A percentile compares a stretch with the other conserved stretches of the same genome.
phyloP scores from a whole-genome alignment of 2,113 vertebrate species.

The Echinops telfairi region DNA sequence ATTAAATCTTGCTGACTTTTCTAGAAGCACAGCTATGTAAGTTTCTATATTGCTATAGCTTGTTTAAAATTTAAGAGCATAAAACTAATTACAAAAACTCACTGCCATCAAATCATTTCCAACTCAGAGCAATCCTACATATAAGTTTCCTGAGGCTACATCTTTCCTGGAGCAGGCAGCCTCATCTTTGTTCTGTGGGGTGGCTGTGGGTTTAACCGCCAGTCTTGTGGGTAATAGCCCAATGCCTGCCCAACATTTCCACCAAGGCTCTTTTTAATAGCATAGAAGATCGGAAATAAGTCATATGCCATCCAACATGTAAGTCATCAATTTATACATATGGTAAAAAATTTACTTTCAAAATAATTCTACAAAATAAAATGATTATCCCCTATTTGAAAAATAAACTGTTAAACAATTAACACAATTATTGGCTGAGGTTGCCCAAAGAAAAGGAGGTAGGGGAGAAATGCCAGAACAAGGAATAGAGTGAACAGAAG shows the following conservation, averaged over 20 bases:
- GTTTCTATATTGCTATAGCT: conserved; percentile 3
- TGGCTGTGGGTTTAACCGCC: too few species aligned
- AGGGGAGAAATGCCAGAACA: not conserved
- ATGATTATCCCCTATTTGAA: not conserved
- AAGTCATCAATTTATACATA: conserved; percentile 10
- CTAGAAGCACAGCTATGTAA: conserved; percentile 22
- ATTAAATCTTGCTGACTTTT: conserved; percentile 41
- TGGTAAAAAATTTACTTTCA: conserved; percentile 17
- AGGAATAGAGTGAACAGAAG: not conserved
- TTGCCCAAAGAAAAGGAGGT: conserved; percentile 1
- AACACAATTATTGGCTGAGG: not conserved
- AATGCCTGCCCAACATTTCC: too few species aligned
- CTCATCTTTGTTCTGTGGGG: too few species aligned
- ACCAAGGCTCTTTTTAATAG: too few species aligned
- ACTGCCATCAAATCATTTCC: too few species aligned
- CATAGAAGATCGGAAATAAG: conserved; percentile 36
- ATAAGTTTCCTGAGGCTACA: too few species aligned
- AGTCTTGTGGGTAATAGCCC: too few species aligned
- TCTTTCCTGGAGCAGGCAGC: too few species aligned
- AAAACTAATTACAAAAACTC: not conserved
- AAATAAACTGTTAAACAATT: conserved; percentile 7
- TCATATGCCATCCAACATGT: conserved; percentile 29
- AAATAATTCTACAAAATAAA: conserved; percentile 53
- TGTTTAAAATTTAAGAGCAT: conserved; percentile 53
- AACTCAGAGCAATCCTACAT: too few species aligned